Evolutionary conservation across 2,113 vertebrate species (phyloP), one percentile per base, ranked within the genome.

Genomic region (Dasyprocta punctata): DNA sequence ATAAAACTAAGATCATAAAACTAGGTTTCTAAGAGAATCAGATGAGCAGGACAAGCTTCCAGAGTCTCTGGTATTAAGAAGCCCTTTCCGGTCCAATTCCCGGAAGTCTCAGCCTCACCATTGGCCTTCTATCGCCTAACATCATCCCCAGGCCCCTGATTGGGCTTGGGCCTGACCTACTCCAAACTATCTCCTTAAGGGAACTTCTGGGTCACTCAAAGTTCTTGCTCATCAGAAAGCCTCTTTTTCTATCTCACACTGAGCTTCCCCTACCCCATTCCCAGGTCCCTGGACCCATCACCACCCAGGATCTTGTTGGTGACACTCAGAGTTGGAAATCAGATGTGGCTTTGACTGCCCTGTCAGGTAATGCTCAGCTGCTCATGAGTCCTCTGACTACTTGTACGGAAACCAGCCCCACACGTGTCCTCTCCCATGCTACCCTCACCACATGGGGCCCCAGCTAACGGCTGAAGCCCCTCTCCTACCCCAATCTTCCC

Each of bases 401-500:
- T 75, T 5, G 7, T 44, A n/a, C 26, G 81, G n/a, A 75, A 33
- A 75, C 36, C 41, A 41, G 47, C 28, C 60, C n/a, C 16, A 22
- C 22, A 54, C 67, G 56, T 78, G 26, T 16, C 30, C 92, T 65
- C 30, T 82, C 78, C 44, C 33, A 8, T 2, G 33, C 3, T 86
- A 60, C 78, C 54, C 4, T 30, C 12, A 1, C 33, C 1, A 3
- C 54, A 10, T 10, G 0, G 0, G 8, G 28, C n/a, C 65, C 16
- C 49, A 81, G 69, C 75, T 73, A 69, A 83, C 30, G 61, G 83
- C 36, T 33, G 2, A 85, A 56, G 16, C 20, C 41, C 33, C 58
- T 38, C 54, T 93, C 98, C 33, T 98, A 99, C 99, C 99, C 98
- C 99, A 22, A 99, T 99, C 98, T 99, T 99, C 86, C 99, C 99